Conservation (phyloP, 1,140 invertebrate species). For the Bathynomus jamesi region DNA sequence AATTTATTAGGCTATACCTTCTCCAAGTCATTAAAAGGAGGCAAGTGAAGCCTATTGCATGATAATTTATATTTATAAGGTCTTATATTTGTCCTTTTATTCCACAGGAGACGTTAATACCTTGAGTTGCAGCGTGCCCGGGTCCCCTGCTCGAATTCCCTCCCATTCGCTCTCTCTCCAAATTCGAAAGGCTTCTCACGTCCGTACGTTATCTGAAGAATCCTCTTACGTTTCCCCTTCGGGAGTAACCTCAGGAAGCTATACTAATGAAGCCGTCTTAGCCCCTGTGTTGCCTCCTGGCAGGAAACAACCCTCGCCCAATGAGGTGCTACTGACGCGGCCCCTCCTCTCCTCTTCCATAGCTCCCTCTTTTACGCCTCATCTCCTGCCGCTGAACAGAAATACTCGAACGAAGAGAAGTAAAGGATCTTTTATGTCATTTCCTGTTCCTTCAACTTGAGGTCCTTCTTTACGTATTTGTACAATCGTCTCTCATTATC, state of each 20-base stretch:
- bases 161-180: background rate
- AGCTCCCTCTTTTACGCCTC: background rate
- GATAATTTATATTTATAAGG: too few relatives aligned
- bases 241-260: background rate
- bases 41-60: too few relatives aligned
- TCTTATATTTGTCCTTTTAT: too few relatives aligned
- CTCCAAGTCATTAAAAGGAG: too few relatives aligned
- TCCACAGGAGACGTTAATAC: background rate
- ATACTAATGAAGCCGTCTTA: background rate
- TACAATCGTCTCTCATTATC: too few relatives aligned
- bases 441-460: too few relatives aligned
- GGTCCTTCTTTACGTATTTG: too few relatives aligned
- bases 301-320: background rate
- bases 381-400: background rate
- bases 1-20: too few relatives aligned
- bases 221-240: background rate
- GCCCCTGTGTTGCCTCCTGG: background rate
- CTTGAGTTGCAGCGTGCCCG: conserved; percentile 10
- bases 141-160: conserved; percentile 2
- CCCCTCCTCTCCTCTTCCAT: background rate
- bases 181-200: background rate
- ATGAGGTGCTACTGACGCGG: background rate
- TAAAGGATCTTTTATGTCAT: too few relatives aligned
- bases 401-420: background rate
- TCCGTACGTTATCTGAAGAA: background rate